A percentile compares a stretch with the other conserved stretches of the same genome.
These are phyloP conservation scores for Alosa alosa DNA, from an alignment of 2,113 vertebrate species.

Conservation along the genomic window DNA sequence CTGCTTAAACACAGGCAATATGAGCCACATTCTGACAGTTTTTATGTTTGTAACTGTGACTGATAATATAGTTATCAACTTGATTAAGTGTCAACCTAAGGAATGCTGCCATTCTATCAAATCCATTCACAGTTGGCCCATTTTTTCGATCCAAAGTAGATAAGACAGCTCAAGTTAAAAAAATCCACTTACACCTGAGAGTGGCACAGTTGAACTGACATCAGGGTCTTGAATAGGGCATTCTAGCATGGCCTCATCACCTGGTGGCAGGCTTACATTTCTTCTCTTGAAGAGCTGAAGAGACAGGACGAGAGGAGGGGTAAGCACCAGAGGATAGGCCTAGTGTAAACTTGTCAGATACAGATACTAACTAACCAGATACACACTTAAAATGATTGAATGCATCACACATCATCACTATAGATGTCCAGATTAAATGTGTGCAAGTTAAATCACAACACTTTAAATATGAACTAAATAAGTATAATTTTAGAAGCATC, in stretches of 20 bases:
- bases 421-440: neutral
- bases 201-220: constrained; percentile 86
- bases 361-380: neutral
- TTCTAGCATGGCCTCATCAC: constrained; percentile 86
- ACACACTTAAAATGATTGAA: neutral
- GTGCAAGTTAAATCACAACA: neutral
- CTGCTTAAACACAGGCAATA: constrained; percentile 57
- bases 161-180: neutral
- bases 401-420: neutral
- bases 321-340: neutral
- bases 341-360: neutral
- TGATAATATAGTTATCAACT: too few relatives aligned
- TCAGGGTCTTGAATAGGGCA: constrained; percentile 90
- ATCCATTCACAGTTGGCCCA: neutral
- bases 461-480: neutral
- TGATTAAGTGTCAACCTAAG: neutral
- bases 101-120: neutral
- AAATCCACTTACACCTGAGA: constrained; percentile 75
- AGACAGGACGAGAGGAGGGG: constrained; percentile 24
- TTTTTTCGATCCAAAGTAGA: neutral
- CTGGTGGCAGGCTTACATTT: constrained; percentile 80
- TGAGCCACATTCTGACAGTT: neutral
- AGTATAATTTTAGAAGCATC: neutral
- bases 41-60: neutral
- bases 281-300: constrained; percentile 87